Conservation (phyloP, 2,888 invertebrate species). For the Seladonia tumulorum region DNA sequence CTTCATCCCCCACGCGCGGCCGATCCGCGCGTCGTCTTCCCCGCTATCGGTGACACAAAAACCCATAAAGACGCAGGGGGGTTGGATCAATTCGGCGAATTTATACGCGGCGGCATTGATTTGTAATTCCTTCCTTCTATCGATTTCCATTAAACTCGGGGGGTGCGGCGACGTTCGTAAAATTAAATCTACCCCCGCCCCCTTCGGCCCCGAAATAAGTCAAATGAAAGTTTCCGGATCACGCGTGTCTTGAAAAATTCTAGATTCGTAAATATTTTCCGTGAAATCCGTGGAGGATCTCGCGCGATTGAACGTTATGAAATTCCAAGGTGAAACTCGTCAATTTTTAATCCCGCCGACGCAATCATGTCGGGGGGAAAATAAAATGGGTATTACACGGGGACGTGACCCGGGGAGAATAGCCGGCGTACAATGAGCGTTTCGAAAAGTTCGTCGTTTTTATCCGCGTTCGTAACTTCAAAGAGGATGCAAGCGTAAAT, state of each 20-base stretch:
- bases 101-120: slow-evolving; percentile 17
- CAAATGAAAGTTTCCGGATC: background rate
- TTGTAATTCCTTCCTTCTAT: slow-evolving; percentile 20
- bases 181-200: background rate
- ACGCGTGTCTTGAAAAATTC: background rate
- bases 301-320: background rate
- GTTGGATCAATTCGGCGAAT: slow-evolving; percentile 22
- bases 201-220: background rate
- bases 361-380: background rate
- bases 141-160: background rate
- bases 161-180: too few relatives aligned
- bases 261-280: background rate
- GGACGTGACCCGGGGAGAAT: slow-evolving; percentile 45
- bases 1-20: slow-evolving; percentile 27
- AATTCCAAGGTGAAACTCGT: slow-evolving; percentile 15
- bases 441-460: slow-evolving; percentile 53
- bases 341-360: slow-evolving; percentile 28
- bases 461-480: slow-evolving; percentile 64
- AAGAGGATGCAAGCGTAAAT: slow-evolving; percentile 65
- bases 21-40: slow-evolving; percentile 18
- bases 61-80: slow-evolving; percentile 30
- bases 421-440: slow-evolving; percentile 44
- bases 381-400: background rate
- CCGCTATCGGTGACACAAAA: slow-evolving; percentile 50
- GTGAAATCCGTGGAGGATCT: background rate